Percentiles rank a stretch among this genome's conserved stretches.
These are phyloP conservation scores for Cerceris rybyensis DNA, from an alignment of 2,888 invertebrate genomes.

Conservation along the genomic window DNA sequence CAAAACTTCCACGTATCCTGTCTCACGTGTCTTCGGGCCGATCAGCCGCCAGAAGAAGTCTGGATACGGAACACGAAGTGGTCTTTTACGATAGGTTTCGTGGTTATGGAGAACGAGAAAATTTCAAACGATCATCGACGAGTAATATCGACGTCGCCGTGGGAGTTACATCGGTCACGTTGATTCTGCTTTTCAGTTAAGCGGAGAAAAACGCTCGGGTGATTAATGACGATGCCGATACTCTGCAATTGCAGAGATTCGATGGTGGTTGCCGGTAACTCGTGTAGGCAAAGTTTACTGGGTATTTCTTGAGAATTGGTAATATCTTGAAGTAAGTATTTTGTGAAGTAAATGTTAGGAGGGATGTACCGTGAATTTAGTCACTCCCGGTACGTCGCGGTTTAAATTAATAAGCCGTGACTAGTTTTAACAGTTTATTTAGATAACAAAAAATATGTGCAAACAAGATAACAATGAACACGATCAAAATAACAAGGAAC, in stretches of 20 bases:
- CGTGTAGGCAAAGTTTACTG: slow-evolving; percentile 24
- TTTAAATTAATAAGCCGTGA: too few species aligned
- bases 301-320: neutral
- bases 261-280: neutral
- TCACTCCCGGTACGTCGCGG: too few species aligned
- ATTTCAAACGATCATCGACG: slow-evolving; percentile 1
- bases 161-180: neutral
- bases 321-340: too few species aligned
- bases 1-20: slow-evolving; percentile 60
- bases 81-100: neutral
- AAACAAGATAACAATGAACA: too few species aligned
- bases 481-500: too few species aligned
- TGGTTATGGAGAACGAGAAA: neutral
- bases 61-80: slow-evolving; percentile 30
- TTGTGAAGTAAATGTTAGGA: too few species aligned
- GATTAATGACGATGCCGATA: neutral
- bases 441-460: too few species aligned
- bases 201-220: neutral
- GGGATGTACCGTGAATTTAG: too few species aligned
- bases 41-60: slow-evolving; percentile 43
- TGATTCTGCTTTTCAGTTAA: neutral
- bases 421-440: too few species aligned
- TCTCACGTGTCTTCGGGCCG: slow-evolving; percentile 42
- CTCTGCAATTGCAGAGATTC: neutral
- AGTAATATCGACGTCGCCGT: neutral